Evolutionary conservation across 2,888 invertebrate genomes (phyloP), one percentile per base, ranked within the genome.

Genomic region (Lasioglossum pauxillum): DNA sequence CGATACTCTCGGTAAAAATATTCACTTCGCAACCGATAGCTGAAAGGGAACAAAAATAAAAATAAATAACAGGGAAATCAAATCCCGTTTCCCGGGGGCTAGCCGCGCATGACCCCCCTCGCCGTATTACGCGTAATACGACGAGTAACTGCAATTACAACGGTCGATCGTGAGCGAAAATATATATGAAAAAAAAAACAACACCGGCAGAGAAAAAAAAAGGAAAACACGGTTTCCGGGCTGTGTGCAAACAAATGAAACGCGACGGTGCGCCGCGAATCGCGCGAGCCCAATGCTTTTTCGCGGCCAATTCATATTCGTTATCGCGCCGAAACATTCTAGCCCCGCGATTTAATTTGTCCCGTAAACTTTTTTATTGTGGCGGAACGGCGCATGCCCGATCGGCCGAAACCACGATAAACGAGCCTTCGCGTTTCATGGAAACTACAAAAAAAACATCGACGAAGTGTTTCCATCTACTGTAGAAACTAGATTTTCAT

Each of bases 251-350:
- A 27, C 57, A 74, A 86, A 85, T 79, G 84, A 86, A 86, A 79
- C 57, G 19, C 46, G 44, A 23, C 60, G 27, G 69, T 35, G 60
- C 10, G 19, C 46, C 19, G 79, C 67, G 57, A 78, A 35, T 38
- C 64, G 78, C 78, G 75, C 57, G 64, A 31, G 64, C 57, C n/a
- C 81, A 81, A 86, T 82, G 79, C 77, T 38, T 79, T 86, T 72
- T 77, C 41, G 49, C 60, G 27, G 57, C 46, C 85, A 75, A 75
- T 86, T 80, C 82, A 60, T 83, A 77, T 75, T 86, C 79, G 82
- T 85, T 86, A 85, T 81, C 85, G 85, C 74, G 31, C 19, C 60
- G n/a, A 76, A 85, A 85, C 80, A 84, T 85, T 80, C 76, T 38
- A 31, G n/a, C 41, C 74, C 12, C 31, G 49, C 49, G 44, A 60